Evolutionary conservation across 23 tunicate species (phyloP), one percentile per base, ranked within the genome.

Genomic region (Aplidium turbinatum): DNA sequence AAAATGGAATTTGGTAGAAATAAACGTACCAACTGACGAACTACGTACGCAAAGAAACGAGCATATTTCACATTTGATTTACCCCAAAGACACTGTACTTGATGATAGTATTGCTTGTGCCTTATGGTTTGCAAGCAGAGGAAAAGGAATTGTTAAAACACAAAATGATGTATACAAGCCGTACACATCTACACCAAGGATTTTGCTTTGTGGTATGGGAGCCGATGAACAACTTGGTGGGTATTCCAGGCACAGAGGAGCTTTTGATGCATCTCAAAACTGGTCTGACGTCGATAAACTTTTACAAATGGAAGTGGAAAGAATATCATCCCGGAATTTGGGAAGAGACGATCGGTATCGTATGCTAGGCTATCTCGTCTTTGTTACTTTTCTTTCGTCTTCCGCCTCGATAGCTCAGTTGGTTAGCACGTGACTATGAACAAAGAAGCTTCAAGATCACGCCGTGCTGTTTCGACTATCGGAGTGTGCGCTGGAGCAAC

Each of bases 31-130:
- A n/a, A 29, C 81, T 23, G 80, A 85, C 61, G 94, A 80, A 57
- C 48, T 93, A n/a, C 42, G 28, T 21, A 4, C 16, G 40, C 21
- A 25, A 26, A 73, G 98, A 24, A 19, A 20, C 4, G 34, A 70
- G 5, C 73, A 53, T 24, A 93, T 93, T 27, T 75, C 80, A 7
- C 64, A 85, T 52, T 47, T 93, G 50, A 75, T 85, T 3, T 80
- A 75, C 35, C 98, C 98, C 2, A 73, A 80, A 58, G 54, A 53
- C 6, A 85, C 93, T 0, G 98, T 93, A n/a, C 70, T 93, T 16
- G 98, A 93, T 52, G 98, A 93, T 63, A 80, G 88, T 35, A 93
- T 93, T 18, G 98, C 78, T 1, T 85, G 98, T 70, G 98, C 98
- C 31, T 27, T 93, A 32, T 93, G 93, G 93, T 93, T 93, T 70